Evolutionary conservation across 2,888 invertebrate species (phyloP), one percentile per base, ranked within the genome.

Genomic region (Machimus atricapillus): DNA sequence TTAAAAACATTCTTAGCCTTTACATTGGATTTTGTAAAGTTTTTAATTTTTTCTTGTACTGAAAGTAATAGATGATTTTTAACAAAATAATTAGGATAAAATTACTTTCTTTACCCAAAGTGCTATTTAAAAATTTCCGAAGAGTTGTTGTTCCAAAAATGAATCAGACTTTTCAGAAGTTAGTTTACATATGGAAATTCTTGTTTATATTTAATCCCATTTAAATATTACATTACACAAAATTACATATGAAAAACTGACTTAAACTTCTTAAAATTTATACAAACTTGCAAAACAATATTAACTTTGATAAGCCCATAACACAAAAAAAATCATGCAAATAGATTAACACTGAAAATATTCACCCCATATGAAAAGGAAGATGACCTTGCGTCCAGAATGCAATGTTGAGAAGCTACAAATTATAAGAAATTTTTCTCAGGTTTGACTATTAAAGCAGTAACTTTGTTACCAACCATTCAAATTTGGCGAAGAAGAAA

Each of bases 341-440:
- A 87, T 73, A 87, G 16, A 23, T 40, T 37, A 40, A 85, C 66
- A 16, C 87, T 78, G 16, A 86, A 34, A 73, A 73, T 88, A 90
- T 90, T 92, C 91, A 92, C 92, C 92, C 90, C 90, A 90, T 90
- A 91, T 89, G 91, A 90, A 89, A 91, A 92, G 86, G 91, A 92
- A 87, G 91, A 91, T 88, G 91, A 91, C 89, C 92, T 91, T 89
- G 90, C 90, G 89, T 92, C 92, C 91, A 91, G 88, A 87, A 89
- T 89, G 87, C 89, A 89, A 86, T 89, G 85, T 74, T 40, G 46
- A 19, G 87, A 46, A 58, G 87, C 88, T 88, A 88, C n/a, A 74
- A 88, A 78, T 74, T 19, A 56, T n/a, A 86, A 31, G 14, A 77
- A 78, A 86, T 58, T 40, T 14, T 14, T 77, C 27, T 16, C 40